phyloP scores from a whole-genome alignment of 2,113 vertebrate species.

The Tangachromis dhanisi region DNA sequence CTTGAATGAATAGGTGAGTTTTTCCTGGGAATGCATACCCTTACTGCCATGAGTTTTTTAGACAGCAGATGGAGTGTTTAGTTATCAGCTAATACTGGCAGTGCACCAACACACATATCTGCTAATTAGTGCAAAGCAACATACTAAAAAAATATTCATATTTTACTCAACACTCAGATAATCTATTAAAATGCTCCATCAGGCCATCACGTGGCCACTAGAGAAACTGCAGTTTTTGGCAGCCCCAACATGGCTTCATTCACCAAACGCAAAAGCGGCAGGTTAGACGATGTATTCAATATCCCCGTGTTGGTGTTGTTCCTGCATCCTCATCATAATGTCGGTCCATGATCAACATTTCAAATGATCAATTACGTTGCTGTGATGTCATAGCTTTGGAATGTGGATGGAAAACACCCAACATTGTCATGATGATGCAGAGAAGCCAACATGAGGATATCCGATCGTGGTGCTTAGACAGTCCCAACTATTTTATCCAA shows the following conservation, averaged over 20 bases:
- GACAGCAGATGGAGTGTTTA: not conserved
- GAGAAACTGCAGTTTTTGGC: not conserved
- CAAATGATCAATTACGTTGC: fast-evolving
- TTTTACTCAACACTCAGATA: not conserved
- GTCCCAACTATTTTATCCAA: not conserved
- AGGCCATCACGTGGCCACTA: not conserved
- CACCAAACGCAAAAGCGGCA: not conserved
- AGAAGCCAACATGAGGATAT: fast-evolving
- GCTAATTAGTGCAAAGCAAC: not conserved
- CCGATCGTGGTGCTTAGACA: not conserved
- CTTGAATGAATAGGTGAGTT: not conserved
- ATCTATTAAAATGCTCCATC: not conserved
- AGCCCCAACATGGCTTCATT: not conserved
- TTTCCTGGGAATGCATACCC: not conserved
- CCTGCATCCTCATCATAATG: not conserved
- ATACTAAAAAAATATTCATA: not conserved
- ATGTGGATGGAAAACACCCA: not conserved
- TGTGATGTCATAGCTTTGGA: not conserved
- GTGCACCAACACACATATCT: not conserved
- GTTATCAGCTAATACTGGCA: not conserved
- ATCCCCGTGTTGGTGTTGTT: not conserved
- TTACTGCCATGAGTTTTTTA: not conserved
- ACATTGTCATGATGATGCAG: not conserved
- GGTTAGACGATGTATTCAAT: not conserved
- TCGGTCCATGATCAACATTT: not conserved